Conservation (phyloP, 2,113 vertebrate species). For the Ranitomeya imitator region DNA sequence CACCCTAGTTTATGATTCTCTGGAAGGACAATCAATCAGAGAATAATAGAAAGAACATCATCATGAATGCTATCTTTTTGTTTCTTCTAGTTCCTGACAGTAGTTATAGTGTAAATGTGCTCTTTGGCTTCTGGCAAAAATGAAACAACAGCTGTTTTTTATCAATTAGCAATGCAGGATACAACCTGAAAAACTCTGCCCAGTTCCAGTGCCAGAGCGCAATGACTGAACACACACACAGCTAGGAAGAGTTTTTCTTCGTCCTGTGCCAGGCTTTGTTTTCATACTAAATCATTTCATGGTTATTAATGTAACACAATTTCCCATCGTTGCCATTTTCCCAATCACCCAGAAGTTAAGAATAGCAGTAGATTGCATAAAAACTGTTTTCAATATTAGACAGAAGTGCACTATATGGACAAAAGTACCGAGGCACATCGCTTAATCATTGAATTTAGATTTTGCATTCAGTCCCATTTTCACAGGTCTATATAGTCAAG, state of each 20-base stretch:
- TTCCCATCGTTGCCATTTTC: background rate
- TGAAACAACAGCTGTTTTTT: constrained; percentile 13
- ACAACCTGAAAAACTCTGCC: constrained; percentile 1
- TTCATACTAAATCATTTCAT: background rate
- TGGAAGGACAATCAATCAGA: constrained; percentile 70
- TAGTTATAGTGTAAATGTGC: constrained; percentile 23
- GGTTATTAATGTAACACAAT: background rate
- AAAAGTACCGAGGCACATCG: too few species aligned
- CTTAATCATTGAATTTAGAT: too few species aligned
- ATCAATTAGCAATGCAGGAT: constrained; percentile 13
- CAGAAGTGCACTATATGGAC: too few species aligned
- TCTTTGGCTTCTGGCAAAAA: constrained; percentile 7
- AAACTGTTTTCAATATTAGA: background rate
- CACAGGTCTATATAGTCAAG: too few species aligned
- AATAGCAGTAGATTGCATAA: background rate
- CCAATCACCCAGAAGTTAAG: background rate
- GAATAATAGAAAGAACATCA: background rate
- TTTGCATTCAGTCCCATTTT: too few species aligned
- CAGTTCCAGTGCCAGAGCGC: background rate
- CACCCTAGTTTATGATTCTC: constrained; percentile 69
- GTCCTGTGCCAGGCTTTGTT: background rate
- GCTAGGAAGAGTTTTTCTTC: background rate
- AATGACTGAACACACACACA: background rate
- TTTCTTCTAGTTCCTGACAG: background rate
- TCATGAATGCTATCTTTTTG: background rate